A percentile compares a stretch with the other conserved stretches of the same genome.
Evolutionary conservation across 2,113 vertebrate genomes (phyloP).

Genomic region (Camelus bactrianus): DNA sequence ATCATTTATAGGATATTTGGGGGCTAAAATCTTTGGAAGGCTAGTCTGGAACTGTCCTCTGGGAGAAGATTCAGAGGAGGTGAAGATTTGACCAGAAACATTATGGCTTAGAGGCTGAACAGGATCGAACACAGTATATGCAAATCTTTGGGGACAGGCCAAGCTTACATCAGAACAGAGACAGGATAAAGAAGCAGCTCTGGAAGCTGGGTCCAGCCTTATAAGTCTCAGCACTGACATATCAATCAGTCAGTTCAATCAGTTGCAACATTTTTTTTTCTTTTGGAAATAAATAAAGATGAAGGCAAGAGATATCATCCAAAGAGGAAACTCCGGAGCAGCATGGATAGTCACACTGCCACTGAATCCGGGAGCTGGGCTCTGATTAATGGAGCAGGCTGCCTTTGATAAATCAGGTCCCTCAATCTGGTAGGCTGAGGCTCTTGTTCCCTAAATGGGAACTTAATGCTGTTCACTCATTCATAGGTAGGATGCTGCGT

Average conservation of each 20-base stretch:
- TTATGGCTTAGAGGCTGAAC: conserved; percentile 14
- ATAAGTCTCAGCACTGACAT: conserved; percentile 71
- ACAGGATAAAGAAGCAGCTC: conserved; percentile 35
- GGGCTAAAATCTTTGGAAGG: background rate
- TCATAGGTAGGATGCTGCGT: conserved; percentile 30
- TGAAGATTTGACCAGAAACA: conserved; percentile 31
- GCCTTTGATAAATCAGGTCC: conserved; percentile 66
- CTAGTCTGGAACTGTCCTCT: conserved; percentile 8
- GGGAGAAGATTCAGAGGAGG: conserved; percentile 39
- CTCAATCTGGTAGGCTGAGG: conserved; percentile 3
- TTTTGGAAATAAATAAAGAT: conserved; percentile 81
- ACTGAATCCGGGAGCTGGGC: background rate
- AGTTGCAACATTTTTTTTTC: conserved; percentile 65
- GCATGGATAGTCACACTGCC: background rate
- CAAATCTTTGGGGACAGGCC: conserved; percentile 59
- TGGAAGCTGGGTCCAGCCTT: conserved; percentile 41
- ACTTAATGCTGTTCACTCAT: conserved; percentile 32
- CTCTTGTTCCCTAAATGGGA: conserved; percentile 77
- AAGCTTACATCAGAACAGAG: conserved; percentile 30
- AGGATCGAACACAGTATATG: conserved; percentile 39
- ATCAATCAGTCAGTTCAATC: conserved; percentile 77
- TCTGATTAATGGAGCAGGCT: conserved; percentile 67
- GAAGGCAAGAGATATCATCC: conserved; percentile 69
- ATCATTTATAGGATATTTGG: background rate
- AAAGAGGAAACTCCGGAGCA: background rate